Conservation (phyloP, 2,797 vertebrate genomes). For the Champsocephalus gunnari region DNA sequence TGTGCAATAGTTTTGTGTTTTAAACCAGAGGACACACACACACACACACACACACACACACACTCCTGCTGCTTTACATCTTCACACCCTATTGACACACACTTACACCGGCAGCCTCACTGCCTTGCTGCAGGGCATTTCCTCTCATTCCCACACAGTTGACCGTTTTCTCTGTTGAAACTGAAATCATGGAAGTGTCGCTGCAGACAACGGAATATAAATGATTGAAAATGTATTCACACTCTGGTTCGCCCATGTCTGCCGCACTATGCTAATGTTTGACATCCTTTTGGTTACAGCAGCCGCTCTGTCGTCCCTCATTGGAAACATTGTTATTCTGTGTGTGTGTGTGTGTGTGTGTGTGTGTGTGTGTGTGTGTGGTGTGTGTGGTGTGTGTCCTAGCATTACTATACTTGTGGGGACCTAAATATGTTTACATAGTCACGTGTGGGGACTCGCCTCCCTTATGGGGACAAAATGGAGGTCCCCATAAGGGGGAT, state of each 20-base stretch:
- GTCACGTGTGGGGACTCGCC: too few relatives aligned
- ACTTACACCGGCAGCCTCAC: background rate
- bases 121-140: slow-evolving; percentile 6
- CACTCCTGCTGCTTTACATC: slow-evolving; percentile 6
- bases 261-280: slow-evolving; percentile 51
- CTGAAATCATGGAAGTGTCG: slow-evolving; percentile 1
- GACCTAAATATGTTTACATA: too few relatives aligned
- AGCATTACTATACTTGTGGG: too few relatives aligned
- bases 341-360: slow-evolving; percentile 7
- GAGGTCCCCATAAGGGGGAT: too few relatives aligned
- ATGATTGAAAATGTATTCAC: slow-evolving; percentile 58
- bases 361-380: slow-evolving; percentile 25
- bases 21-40: background rate
- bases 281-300: slow-evolving; percentile 64
- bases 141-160: background rate
- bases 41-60: too few relatives aligned
- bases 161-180: background rate
- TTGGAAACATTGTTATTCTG: slow-evolving; percentile 36
- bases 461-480: too few relatives aligned
- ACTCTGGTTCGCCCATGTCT: slow-evolving; percentile 37
- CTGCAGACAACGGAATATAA: slow-evolving; percentile 12
- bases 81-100: background rate
- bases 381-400: slow-evolving; percentile 9
- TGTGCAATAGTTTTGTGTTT: background rate
- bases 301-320: slow-evolving; percentile 18